phyloP scores from a whole-genome alignment of 1,140 invertebrate species.

The Procambarus virginalis region DNA sequence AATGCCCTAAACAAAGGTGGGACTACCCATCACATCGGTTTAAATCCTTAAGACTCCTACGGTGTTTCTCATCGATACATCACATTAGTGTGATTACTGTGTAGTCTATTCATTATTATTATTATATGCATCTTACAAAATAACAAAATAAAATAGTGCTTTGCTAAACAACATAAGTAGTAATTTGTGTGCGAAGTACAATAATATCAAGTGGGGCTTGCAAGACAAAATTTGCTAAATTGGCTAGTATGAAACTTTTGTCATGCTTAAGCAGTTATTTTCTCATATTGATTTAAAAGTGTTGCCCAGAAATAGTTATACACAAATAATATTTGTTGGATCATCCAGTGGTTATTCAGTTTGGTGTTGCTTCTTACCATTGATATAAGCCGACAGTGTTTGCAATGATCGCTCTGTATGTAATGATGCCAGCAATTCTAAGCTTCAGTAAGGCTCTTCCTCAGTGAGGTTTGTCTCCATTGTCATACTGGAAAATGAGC shows the following conservation, averaged over 20 bases:
- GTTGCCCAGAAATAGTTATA: slow-evolving; percentile 1
- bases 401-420: neutral
- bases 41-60: too few relatives aligned
- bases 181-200: neutral
- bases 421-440: neutral
- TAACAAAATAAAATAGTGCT: neutral
- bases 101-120: neutral
- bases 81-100: neutral
- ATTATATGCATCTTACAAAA: neutral
- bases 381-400: slow-evolving; percentile 17
- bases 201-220: neutral
- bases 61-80: too few relatives aligned
- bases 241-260: neutral
- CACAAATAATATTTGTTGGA: neutral
- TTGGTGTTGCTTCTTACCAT: slow-evolving; percentile 14
- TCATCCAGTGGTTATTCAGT: neutral
- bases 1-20: too few relatives aligned
- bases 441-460: slow-evolving; percentile 17
- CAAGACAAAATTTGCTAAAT: neutral
- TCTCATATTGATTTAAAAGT: neutral
- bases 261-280: slow-evolving; percentile 1
- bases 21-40: too few relatives aligned
- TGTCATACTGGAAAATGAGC: slow-evolving; percentile 32
- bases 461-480: slow-evolving; percentile 5
- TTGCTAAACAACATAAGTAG: neutral